Evolutionary conservation across 1,140 invertebrate genomes (phyloP).

Genomic region (Zaprionus capensis): DNA sequence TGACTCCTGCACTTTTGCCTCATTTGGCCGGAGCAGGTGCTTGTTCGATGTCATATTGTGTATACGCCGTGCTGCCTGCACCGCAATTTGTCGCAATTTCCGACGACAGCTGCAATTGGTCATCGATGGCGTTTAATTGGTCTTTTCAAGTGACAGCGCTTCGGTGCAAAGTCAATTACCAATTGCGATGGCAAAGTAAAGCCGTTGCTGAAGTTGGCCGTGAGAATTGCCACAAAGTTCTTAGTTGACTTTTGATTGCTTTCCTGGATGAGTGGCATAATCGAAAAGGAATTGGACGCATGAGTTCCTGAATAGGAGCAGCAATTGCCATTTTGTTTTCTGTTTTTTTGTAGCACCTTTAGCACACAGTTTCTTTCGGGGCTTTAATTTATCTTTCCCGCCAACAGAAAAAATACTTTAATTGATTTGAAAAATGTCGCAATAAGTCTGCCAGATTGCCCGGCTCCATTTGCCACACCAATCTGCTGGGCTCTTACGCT

Average conservation of each 20-base stretch:
- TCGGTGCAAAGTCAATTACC: constrained; percentile 71
- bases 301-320: background rate
- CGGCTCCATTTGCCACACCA: constrained; percentile 20
- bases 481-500: constrained; percentile 12
- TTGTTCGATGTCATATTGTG: constrained; percentile 49
- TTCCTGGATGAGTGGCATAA: constrained; percentile 1
- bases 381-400: constrained; percentile 24
- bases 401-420: constrained; percentile 41
- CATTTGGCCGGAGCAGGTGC: background rate
- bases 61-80: constrained; percentile 33
- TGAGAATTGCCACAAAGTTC: constrained; percentile 14
- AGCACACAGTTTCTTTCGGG: background rate
- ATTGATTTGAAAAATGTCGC: constrained; percentile 70
- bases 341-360: background rate
- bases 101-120: constrained; percentile 71
- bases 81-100: constrained; percentile 66
- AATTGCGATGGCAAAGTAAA: constrained; percentile 48
- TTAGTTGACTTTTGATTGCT: constrained; percentile 24
- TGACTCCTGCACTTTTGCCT: constrained; percentile 15
- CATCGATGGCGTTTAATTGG: constrained; percentile 76
- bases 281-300: constrained; percentile 1
- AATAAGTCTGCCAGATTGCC: constrained; percentile 38
- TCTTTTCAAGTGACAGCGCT: constrained; percentile 61
- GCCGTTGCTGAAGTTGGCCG: constrained; percentile 23
- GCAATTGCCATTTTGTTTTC: background rate